phyloP scores from a whole-genome alignment of 2,113 vertebrate genomes.

The Hyperopisus bebe region DNA sequence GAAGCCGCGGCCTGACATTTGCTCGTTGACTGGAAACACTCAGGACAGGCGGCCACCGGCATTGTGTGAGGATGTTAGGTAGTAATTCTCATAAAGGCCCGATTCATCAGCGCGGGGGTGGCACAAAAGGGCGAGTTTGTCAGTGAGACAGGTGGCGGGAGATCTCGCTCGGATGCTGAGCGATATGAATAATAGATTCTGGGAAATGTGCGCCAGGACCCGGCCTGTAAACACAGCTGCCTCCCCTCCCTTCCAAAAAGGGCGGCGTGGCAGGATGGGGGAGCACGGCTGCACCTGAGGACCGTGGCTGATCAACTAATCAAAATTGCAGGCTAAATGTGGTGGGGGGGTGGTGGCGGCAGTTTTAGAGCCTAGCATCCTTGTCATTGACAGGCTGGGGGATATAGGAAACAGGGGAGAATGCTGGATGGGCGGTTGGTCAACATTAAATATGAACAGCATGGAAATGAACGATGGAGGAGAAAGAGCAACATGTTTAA shows the following conservation, averaged over 20 bases:
- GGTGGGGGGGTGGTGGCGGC: not conserved
- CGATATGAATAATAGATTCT: constrained; percentile 98
- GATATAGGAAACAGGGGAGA: not conserved
- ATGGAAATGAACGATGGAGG: constrained; percentile 8
- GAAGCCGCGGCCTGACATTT: constrained; percentile 62
- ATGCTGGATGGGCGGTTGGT: not conserved
- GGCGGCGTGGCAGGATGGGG: constrained; percentile 77
- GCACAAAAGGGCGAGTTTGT: constrained; percentile 92
- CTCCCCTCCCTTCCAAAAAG: constrained; percentile 83
- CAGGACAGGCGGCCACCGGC: constrained; percentile 67
- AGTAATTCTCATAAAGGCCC: constrained; percentile 87
- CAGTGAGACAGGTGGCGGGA: constrained; percentile 91
- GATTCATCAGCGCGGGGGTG: constrained; percentile 90
- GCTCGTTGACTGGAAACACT: constrained; percentile 74
- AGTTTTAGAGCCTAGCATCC: not conserved
- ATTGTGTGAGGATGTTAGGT: constrained; percentile 82
- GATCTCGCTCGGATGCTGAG: constrained; percentile 91
- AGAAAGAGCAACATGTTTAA: not conserved
- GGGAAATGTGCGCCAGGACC: constrained; percentile 86
- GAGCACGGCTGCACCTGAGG: constrained; percentile 81
- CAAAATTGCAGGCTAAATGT: constrained; percentile 27
- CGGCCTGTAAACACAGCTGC: constrained; percentile 92
- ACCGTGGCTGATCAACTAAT: constrained; percentile 51
- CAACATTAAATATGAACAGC: constrained; percentile 15
- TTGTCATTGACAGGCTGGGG: not conserved